Conservation (phyloP, 2,888 invertebrate genomes). For the Cinara cedri region DNA sequence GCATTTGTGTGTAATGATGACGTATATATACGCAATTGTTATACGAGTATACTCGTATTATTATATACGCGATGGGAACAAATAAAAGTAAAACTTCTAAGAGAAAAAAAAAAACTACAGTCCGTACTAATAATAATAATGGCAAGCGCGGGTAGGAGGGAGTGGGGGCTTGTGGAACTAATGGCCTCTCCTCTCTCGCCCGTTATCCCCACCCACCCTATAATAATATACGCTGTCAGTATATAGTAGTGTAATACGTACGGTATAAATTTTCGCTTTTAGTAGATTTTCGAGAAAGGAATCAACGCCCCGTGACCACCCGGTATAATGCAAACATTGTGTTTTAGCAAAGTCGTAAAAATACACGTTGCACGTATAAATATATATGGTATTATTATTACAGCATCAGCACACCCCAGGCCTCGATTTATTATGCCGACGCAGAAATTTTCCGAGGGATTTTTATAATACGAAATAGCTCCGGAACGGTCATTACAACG, state of each 20-base stretch:
- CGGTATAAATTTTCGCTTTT: constrained; percentile 39
- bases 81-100: constrained; percentile 42
- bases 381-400: too few relatives aligned
- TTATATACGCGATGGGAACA: constrained; percentile 1
- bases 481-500: too few relatives aligned
- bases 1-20: neutral
- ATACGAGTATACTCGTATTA: too few relatives aligned
- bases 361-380: constrained; percentile 5
- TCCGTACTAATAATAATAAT: constrained; percentile 33
- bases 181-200: constrained; percentile 24
- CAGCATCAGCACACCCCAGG: too few relatives aligned
- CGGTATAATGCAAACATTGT: constrained; percentile 55
- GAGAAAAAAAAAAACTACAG: neutral
- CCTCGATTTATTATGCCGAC: too few relatives aligned
- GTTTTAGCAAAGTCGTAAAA: constrained; percentile 50
- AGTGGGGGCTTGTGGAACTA: constrained; percentile 45
- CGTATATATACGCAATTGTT: constrained; percentile 6
- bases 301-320: constrained; percentile 55
- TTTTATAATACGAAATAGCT: too few relatives aligned
- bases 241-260: neutral
- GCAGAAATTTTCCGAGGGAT: too few relatives aligned
- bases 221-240: neutral
- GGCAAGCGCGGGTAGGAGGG: neutral
- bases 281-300: constrained; percentile 50
- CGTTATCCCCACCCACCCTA: neutral